Base-by-base conservation (phyloP, 2,888 invertebrate species). In the Parnassius smintheus region DNA sequence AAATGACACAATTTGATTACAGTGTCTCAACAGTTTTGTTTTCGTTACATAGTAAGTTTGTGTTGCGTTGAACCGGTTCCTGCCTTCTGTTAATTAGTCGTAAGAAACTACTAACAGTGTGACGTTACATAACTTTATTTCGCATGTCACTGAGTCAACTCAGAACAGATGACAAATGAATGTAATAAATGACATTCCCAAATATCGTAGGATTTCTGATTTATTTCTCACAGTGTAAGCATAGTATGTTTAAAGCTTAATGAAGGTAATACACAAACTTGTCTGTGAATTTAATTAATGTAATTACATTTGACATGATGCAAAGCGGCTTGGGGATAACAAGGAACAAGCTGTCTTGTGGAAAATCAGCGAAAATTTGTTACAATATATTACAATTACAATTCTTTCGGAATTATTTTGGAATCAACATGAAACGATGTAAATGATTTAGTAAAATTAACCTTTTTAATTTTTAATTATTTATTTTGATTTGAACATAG, bases 111-210 rank as follows among this genome's bases (percentile, higher is more conserved):
- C 35, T 13, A 54, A 62, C 45, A 57, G 53, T 41, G 22, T 42
- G 48, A 57, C 48, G 57, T 56, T 64, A 56, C 54, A 50, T 60
- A 64, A 64, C 49, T 56, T 64, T 64, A 60, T 61, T 64, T 45
- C 60, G 55, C 51, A 55, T 50, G 59, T 55, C 62, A 57, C 64
- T 42, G 49, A 64, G 56, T 60, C 56, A 60, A 64, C 54, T 60
- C 25, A 9, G 60, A 42, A 13, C 49, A 53, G 53, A 60, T 60
- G 64, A 64, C 56, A 61, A 60, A 64, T 64, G 52, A 64, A 53
- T 64, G 60, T 64, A 44, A 56, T 64, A 60, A 64, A 56, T 60
- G 56, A 60, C 42, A 25, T 60, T 49, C 57, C 18, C 45, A 35
- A 57, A 61, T 60, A 45, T 50, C 49, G 44, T 35, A 11, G 50